Evolutionary conservation across 2,888 invertebrate species (phyloP).

Genomic region (Phania funesta): DNA sequence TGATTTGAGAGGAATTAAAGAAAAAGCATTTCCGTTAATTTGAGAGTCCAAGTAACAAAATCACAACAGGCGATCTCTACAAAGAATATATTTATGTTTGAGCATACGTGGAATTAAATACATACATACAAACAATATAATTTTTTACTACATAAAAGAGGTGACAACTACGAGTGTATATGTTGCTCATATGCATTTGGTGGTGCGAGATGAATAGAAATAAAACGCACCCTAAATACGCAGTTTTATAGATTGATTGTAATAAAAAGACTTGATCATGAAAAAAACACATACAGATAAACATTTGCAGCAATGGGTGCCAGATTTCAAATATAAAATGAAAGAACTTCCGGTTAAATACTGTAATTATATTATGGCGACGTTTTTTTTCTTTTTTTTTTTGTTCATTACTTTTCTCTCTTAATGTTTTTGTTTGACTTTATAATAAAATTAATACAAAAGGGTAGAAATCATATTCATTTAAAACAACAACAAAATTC

Average conservation of each 20-base stretch:
- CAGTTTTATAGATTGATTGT: slow-evolving; percentile 45
- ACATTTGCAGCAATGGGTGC: not conserved
- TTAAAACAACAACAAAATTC: not conserved
- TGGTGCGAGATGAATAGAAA: not conserved
- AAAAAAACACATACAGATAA: not conserved
- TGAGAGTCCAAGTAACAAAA: slow-evolving; percentile 59
- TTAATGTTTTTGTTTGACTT: slow-evolving; percentile 32
- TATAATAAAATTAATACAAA: slow-evolving; percentile 57
- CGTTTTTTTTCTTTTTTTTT: slow-evolving; percentile 40
- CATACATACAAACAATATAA: not conserved
- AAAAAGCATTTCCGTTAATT: slow-evolving; percentile 65
- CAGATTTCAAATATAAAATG: slow-evolving; percentile 59
- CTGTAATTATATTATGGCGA: slow-evolving; percentile 66
- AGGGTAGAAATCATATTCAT: slow-evolving; percentile 49
- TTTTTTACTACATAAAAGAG: slow-evolving; percentile 7
- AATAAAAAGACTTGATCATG: slow-evolving; percentile 24
- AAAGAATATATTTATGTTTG: too few species aligned
- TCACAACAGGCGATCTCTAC: slow-evolving; percentile 65
- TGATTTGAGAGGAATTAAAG: slow-evolving; percentile 42
- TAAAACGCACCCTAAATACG: slow-evolving; percentile 57
- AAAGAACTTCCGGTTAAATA: slow-evolving; percentile 75
- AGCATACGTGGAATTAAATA: too few species aligned
- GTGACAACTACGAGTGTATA: slow-evolving; percentile 36
- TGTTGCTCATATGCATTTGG: slow-evolving; percentile 3
- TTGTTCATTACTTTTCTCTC: slow-evolving; percentile 4